Conservation (phyloP, 2,797 vertebrate species). For the Melanogrammus aeglefinus region DNA sequence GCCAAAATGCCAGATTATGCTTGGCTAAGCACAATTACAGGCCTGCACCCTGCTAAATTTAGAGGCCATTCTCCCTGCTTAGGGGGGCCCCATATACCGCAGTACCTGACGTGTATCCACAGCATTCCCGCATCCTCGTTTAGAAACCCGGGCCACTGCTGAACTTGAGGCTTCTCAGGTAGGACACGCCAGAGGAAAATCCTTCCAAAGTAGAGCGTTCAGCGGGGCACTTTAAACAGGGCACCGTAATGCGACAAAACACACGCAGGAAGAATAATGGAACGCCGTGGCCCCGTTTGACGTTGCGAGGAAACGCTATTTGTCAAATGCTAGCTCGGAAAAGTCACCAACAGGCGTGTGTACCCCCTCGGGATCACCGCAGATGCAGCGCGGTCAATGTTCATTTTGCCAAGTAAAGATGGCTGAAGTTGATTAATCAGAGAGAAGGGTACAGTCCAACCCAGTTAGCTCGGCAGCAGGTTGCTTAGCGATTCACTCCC, state of each 20-base stretch:
- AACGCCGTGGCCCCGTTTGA: slow-evolving; percentile 6
- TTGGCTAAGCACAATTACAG: slow-evolving; percentile 62
- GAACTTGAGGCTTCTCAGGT: slow-evolving; percentile 5
- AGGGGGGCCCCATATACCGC: slow-evolving; percentile 49
- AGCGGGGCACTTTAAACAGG: slow-evolving; percentile 41
- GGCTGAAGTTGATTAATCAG: slow-evolving; percentile 12
- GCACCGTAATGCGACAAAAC: slow-evolving; percentile 15
- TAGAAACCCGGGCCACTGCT: neutral
- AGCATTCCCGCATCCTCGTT: slow-evolving; percentile 17
- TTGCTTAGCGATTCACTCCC: neutral
- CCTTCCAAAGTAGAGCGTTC: slow-evolving; percentile 49
- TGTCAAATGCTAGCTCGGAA: slow-evolving; percentile 12
- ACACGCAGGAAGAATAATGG: neutral
- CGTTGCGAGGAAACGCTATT: neutral
- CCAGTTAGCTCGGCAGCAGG: neutral
- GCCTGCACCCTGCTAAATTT: slow-evolving; percentile 53
- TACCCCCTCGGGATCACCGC: slow-evolving; percentile 8
- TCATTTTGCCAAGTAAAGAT: neutral
- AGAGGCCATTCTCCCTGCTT: slow-evolving; percentile 51
- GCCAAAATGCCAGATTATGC: slow-evolving; percentile 64
- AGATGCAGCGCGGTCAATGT: slow-evolving; percentile 5
- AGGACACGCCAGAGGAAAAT: slow-evolving; percentile 12
- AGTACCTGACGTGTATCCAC: slow-evolving; percentile 27
- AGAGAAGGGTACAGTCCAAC: neutral
- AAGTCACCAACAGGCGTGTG: neutral